These are phyloP conservation scores for Petrocephalus schoutedeni DNA, from an alignment of 2,797 vertebrate species.

Conservation along the genomic window DNA sequence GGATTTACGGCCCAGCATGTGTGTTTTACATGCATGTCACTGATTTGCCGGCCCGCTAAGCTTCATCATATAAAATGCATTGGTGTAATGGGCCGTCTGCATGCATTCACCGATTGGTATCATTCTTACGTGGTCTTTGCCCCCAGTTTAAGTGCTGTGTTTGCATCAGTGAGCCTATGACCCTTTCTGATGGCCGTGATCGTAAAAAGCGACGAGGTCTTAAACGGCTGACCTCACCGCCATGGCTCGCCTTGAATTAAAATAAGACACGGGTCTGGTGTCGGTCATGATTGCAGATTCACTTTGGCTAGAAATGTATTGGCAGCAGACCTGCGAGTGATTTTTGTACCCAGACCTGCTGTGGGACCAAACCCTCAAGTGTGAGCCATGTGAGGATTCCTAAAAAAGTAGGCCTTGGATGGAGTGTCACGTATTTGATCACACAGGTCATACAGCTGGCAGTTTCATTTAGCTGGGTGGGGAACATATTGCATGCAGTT, in stretches of 20 bases:
- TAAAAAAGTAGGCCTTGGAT: slow-evolving; percentile 1
- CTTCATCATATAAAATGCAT: background rate
- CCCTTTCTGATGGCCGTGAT: background rate
- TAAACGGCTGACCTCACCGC: background rate
- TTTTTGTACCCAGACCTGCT: background rate
- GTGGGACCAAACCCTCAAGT: background rate
- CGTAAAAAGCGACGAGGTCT: background rate
- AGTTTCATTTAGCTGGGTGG: background rate
- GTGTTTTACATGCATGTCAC: background rate
- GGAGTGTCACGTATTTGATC: background rate
- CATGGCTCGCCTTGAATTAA: background rate
- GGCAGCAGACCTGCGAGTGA: background rate
- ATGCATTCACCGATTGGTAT: background rate
- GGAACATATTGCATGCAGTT: background rate
- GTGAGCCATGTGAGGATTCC: background rate
- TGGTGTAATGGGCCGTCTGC: background rate
- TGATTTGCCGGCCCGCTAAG: background rate
- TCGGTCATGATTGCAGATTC: background rate
- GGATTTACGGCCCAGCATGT: background rate
- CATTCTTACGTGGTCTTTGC: background rate
- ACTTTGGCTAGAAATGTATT: background rate
- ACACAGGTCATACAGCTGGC: background rate
- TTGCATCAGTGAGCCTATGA: background rate
- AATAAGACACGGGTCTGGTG: background rate
- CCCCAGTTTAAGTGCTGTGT: background rate